A percentile compares a stretch with the other conserved stretches of the same genome.
phyloP scores from a whole-genome alignment of 2,888 invertebrate species.

The Chloroclystis v-ata region DNA sequence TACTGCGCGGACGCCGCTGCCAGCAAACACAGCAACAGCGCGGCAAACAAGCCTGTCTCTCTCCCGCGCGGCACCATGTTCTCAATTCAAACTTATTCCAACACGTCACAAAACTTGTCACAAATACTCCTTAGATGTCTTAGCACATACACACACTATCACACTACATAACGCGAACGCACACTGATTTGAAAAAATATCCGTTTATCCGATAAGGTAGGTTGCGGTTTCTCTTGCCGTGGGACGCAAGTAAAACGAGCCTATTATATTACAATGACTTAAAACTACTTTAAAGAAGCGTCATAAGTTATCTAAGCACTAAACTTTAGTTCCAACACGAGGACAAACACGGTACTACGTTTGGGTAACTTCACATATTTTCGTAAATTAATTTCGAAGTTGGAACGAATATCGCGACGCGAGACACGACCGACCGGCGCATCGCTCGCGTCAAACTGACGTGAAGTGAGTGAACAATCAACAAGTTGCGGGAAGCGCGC shows the following conservation, averaged over 20 bases:
- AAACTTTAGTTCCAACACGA: conserved; percentile 46
- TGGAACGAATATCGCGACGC: conserved; percentile 55
- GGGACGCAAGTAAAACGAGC: conserved; percentile 74
- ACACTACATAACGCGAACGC: conserved; percentile 72
- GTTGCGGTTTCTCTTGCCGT: conserved; percentile 68
- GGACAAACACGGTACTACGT: conserved; percentile 55
- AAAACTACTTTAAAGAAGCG: conserved; percentile 60
- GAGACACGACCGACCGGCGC: conserved; percentile 64
- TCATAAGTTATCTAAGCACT: conserved; percentile 55
- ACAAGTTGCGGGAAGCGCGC: conserved; percentile 68
- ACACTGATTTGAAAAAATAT: conserved; percentile 78
- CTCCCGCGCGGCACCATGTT: conserved; percentile 61
- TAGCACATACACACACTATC: conserved; percentile 73
- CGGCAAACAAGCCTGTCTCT: conserved; percentile 57
- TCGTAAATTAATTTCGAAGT: conserved; percentile 74
- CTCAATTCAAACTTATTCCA: conserved; percentile 57
- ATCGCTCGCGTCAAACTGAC: conserved; percentile 68
- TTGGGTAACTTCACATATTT: conserved; percentile 73
- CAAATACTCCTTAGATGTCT: conserved; percentile 60
- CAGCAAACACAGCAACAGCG: conserved; percentile 58
- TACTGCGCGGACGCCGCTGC: conserved; percentile 67
- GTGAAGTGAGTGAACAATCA: conserved; percentile 75
- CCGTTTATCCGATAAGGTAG: conserved; percentile 73
- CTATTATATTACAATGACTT: conserved; percentile 72
- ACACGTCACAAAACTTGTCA: conserved; percentile 73